Evolutionary conservation across 2,888 invertebrate genomes (phyloP), one percentile per base, ranked within the genome.

Genomic region (Smittia sp.): DNA sequence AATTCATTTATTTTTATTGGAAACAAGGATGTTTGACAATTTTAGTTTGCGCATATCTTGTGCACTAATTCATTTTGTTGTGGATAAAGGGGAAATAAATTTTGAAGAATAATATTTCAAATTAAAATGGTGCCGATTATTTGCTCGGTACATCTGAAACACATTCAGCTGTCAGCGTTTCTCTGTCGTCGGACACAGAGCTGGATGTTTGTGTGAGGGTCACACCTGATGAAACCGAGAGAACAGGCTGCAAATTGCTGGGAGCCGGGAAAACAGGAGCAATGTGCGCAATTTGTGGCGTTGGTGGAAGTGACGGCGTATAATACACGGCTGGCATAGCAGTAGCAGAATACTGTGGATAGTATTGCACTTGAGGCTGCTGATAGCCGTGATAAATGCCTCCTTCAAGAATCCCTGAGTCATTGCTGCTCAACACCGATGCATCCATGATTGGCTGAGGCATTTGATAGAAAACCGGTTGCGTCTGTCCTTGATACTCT

Each of bases 1-100:
- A 66, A 67, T 22, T 58, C 58, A 18, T 46, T 15, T 15, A 11
- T 7, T 58, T 58, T 58, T 18, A 58, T 58, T 58, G 32, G 32
- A 15, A 15, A 18, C 18, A 15, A 15, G n/a, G n/a, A 13, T 39
- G 39, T 39, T 9, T 15, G n/a, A 46, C 4, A 46, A 9, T 32
- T 32, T 9, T 6, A 3, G 32, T 32, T 32, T 32, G n/a, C 9
- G 3, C 46, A 46, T 15, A 15, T 46, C n/a, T 46, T 46, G 46
- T n/a, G 11, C n/a, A n/a, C n/a, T 9, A 38, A 38, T 38, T 6
- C 38, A 38, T 38, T 38, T 38, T 38, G n/a, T n/a, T n/a, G n/a
- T n/a, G n/a, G n/a, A n/a, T n/a, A 46, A 46, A 46, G n/a, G 46
- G 46, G 9, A 15, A 46, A 46, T 46, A 46, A 46, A 46, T 46